Conservation (phyloP, 2,797 vertebrate species). For the Momotus momota region DNA sequence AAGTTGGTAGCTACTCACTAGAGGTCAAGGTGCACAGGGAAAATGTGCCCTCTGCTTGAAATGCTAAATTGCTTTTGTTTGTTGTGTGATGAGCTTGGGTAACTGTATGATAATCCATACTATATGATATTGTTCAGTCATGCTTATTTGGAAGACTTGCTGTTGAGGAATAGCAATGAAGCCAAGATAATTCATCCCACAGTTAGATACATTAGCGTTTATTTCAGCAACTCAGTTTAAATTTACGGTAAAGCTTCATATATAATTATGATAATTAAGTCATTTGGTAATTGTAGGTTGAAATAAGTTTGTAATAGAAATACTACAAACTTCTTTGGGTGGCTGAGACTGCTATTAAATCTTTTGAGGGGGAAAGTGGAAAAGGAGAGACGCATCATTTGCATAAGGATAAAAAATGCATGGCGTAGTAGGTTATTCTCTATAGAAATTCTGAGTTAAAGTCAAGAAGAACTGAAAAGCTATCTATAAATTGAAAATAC, state of each 20-base stretch:
- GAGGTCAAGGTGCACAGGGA: not conserved
- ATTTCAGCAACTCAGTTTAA: slow-evolving; percentile 38
- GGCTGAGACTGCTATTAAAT: not conserved
- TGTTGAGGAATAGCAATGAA: slow-evolving; percentile 39
- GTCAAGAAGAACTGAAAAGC: not conserved
- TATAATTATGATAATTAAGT: slow-evolving; percentile 53
- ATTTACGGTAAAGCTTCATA: slow-evolving; percentile 15
- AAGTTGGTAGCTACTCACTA: not conserved
- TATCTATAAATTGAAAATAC: not conserved
- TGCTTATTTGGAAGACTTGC: slow-evolving; percentile 15
- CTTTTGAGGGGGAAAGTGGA: not conserved
- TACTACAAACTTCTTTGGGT: not conserved
- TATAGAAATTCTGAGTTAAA: not conserved
- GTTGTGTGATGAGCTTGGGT: not conserved
- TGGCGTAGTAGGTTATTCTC: not conserved
- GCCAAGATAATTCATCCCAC: slow-evolving; percentile 53
- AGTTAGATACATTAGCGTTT: slow-evolving; percentile 53
- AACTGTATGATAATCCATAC: not conserved
- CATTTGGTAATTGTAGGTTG: slow-evolving; percentile 51
- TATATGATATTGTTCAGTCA: not conserved
- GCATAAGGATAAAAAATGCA: not conserved
- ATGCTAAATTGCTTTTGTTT: not conserved
- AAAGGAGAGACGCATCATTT: not conserved
- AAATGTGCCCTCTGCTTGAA: not conserved
- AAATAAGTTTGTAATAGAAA: slow-evolving; percentile 19